Evolutionary conservation across 2,113 vertebrate species (phyloP).

Genomic region (Clarias magur): DNA sequence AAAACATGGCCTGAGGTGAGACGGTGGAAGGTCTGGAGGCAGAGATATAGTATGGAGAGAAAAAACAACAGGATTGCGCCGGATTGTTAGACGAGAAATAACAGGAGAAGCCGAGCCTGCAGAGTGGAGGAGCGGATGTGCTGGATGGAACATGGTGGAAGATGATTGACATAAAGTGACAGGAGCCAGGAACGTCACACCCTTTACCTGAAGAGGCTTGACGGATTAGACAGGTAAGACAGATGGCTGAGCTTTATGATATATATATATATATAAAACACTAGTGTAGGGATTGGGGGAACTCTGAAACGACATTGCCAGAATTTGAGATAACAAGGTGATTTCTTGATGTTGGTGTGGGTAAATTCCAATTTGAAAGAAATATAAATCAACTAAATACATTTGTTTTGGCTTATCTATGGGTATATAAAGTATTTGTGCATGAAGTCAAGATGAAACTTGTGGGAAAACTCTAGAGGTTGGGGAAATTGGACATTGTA

Average conservation of each 20-base stretch:
- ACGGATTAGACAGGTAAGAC: slow-evolving; percentile 41
- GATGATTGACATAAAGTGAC: slow-evolving; percentile 45
- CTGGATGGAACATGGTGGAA: slow-evolving; percentile 49
- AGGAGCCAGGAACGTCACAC: slow-evolving; percentile 23
- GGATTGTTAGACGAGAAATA: slow-evolving; percentile 25
- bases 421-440: not conserved
- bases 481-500: not conserved
- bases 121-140: slow-evolving; percentile 35
- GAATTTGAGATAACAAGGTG: not conserved
- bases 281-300: not conserved
- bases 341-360: not conserved
- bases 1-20: slow-evolving; percentile 10
- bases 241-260: slow-evolving; percentile 19
- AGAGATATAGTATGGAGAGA: slow-evolving; percentile 46
- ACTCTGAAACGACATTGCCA: not conserved
- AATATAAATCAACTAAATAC: not conserved
- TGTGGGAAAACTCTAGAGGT: not conserved
- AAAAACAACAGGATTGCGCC: slow-evolving; percentile 20
- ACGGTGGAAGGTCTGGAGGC: slow-evolving; percentile 21
- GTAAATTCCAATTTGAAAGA: not conserved
- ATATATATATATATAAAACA: not conserved
- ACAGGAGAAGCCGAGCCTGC: slow-evolving; percentile 31
- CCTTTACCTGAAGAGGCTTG: slow-evolving; percentile 21
- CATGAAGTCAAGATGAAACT: not conserved
- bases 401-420: not conserved